These are phyloP conservation scores for Pithys albifrons DNA, from an alignment of 2,113 vertebrate species.

Conservation along the genomic window DNA sequence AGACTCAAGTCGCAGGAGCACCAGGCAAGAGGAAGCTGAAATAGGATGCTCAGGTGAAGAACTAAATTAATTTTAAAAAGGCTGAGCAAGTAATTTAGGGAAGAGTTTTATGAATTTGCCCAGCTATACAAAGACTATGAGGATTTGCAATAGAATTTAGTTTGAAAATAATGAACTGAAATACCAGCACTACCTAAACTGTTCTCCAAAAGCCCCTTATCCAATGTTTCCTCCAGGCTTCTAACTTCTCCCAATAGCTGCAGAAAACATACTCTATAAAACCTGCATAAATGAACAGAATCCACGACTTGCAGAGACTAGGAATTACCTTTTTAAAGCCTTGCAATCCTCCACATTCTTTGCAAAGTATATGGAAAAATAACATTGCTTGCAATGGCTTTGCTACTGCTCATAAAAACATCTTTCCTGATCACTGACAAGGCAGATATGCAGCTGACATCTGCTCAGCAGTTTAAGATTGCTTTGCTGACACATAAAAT, in stretches of 20 bases:
- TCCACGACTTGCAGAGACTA: background rate
- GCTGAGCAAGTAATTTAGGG: slow-evolving; percentile 4
- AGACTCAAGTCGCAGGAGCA: background rate
- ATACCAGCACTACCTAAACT: background rate
- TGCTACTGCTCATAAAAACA: slow-evolving; percentile 26
- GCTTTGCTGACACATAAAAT: slow-evolving; percentile 59
- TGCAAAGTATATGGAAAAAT: background rate
- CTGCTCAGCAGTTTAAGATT: slow-evolving; percentile 44
- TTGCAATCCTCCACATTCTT: background rate
- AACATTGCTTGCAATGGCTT: background rate
- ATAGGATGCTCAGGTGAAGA: background rate
- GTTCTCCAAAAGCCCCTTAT: background rate
- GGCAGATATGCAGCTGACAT: slow-evolving; percentile 61
- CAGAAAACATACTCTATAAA: background rate
- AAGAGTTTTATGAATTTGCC: background rate
- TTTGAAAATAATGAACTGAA: background rate
- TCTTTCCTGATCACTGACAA: slow-evolving; percentile 49
- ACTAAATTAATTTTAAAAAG: slow-evolving; percentile 5
- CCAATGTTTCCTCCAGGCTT: background rate
- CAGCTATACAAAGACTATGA: background rate
- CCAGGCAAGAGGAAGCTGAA: background rate
- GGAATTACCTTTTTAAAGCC: slow-evolving; percentile 22
- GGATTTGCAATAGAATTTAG: background rate
- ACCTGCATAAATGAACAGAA: background rate
- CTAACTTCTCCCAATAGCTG: background rate